These are phyloP conservation scores for Oscheius myriophilus DNA, from an alignment of 2,888 invertebrate species.

Conservation along the genomic window DNA sequence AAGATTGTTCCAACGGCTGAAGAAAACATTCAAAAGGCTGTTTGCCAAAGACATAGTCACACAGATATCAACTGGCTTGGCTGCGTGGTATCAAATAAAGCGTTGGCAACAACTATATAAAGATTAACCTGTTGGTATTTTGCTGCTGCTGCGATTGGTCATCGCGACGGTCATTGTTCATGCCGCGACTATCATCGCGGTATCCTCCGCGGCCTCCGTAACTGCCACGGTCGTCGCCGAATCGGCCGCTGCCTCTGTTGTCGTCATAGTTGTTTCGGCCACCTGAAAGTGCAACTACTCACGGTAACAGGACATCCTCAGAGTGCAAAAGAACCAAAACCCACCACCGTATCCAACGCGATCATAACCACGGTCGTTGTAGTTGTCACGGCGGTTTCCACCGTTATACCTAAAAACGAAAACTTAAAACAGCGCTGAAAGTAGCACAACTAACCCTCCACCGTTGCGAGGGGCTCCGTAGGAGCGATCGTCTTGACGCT, in stretches of 20 bases:
- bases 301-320: slow-evolving; percentile 22
- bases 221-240: slow-evolving; percentile 33
- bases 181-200: slow-evolving; percentile 19
- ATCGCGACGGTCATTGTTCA: slow-evolving; percentile 17
- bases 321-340: neutral
- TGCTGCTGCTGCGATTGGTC: slow-evolving; percentile 1
- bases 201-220: slow-evolving; percentile 34
- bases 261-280: slow-evolving; percentile 22
- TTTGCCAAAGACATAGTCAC: too few relatives aligned
- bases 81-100: too few relatives aligned
- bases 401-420: slow-evolving; percentile 5
- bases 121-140: too few relatives aligned
- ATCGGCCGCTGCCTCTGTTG: slow-evolving; percentile 25
- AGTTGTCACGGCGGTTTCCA: slow-evolving; percentile 15
- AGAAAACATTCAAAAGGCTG: too few relatives aligned
- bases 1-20: slow-evolving; percentile 33
- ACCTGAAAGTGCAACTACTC: slow-evolving; percentile 22
- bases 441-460: slow-evolving; percentile 23
- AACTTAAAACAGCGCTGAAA: neutral
- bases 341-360: slow-evolving; percentile 32
- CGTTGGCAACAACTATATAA: too few relatives aligned
- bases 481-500: slow-evolving; percentile 24
- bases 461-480: slow-evolving; percentile 26
- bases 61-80: too few relatives aligned
- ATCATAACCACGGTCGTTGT: slow-evolving; percentile 33